phyloP scores from a whole-genome alignment of 2,113 vertebrate genomes.

The Calypte anna region DNA sequence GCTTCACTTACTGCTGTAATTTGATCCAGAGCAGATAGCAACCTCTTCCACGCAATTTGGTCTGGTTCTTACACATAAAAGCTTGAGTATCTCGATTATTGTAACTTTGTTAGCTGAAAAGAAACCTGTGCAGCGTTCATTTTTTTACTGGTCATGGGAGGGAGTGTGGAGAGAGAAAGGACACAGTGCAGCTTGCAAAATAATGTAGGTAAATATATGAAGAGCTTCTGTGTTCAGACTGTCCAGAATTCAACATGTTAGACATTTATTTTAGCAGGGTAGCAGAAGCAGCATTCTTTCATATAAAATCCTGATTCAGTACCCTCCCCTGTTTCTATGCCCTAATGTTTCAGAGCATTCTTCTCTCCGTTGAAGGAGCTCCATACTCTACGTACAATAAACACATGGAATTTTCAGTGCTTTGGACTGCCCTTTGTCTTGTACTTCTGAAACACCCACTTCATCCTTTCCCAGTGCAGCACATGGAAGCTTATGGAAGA shows the following conservation, averaged over 20 bases:
- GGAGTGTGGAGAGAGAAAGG: slow-evolving; percentile 17
- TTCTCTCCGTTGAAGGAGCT: slow-evolving; percentile 10
- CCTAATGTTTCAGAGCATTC: background rate
- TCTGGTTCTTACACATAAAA: slow-evolving; percentile 79
- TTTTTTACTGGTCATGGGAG: slow-evolving; percentile 61
- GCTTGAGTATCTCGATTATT: slow-evolving; percentile 78
- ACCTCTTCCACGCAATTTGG: slow-evolving; percentile 84
- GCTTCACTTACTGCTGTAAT: slow-evolving; percentile 90
- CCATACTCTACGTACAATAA: background rate
- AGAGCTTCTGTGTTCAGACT: slow-evolving; percentile 31
- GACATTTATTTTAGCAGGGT: slow-evolving; percentile 71
- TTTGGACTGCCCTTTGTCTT: slow-evolving; percentile 19
- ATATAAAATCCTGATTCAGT: slow-evolving; percentile 43
- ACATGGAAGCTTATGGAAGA: slow-evolving; percentile 15
- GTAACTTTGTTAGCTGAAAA: slow-evolving; percentile 78
- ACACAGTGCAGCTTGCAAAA: slow-evolving; percentile 39
- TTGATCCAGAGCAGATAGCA: slow-evolving; percentile 91
- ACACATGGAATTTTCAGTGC: background rate
- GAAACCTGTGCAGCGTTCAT: slow-evolving; percentile 67
- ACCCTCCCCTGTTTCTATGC: background rate
- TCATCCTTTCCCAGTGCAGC: background rate
- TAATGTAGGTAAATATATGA: slow-evolving; percentile 62
- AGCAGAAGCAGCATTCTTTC: slow-evolving; percentile 58
- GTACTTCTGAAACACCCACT: slow-evolving; percentile 17
- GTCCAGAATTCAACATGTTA: slow-evolving; percentile 61